A percentile compares a stretch with the other conserved stretches of the same genome.
phyloP scores from a whole-genome alignment of 1,140 invertebrate genomes.

The Odontomachus brunneus region DNA sequence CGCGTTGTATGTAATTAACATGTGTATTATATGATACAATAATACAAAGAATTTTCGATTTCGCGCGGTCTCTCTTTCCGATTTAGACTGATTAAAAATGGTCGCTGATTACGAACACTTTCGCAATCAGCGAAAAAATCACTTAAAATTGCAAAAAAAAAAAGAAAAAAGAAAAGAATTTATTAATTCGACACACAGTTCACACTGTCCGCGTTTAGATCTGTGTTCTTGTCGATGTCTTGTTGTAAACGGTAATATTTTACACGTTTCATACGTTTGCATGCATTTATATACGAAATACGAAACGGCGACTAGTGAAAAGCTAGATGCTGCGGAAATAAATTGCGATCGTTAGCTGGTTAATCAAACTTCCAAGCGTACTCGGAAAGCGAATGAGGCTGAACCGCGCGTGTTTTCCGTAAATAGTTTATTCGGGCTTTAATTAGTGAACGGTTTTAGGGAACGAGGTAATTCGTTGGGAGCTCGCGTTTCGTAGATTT shows the following conservation, averaged over 20 bases:
- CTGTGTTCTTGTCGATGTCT: background rate
- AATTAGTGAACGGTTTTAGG: slow-evolving; percentile 54
- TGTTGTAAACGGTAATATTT: background rate
- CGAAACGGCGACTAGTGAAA: slow-evolving; percentile 15
- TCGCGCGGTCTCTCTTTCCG: too few relatives aligned
- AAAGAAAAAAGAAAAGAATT: background rate
- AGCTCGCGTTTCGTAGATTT: slow-evolving; percentile 23
- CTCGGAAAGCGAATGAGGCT: slow-evolving; percentile 10
- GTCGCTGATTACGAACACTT: background rate
- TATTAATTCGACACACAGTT: background rate
- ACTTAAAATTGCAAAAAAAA: background rate
- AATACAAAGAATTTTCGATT: too few relatives aligned
- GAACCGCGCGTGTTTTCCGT: slow-evolving; percentile 16
- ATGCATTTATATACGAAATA: slow-evolving; percentile 21
- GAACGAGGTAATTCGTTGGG: slow-evolving; percentile 26
- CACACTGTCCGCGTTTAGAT: background rate
- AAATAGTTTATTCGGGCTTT: slow-evolving; percentile 45
- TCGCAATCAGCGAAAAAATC: too few relatives aligned
- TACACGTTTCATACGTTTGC: background rate
- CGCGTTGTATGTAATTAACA: too few relatives aligned
- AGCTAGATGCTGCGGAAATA: background rate
- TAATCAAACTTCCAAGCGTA: background rate
- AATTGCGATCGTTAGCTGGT: slow-evolving; percentile 31
- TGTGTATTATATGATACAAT: too few relatives aligned
- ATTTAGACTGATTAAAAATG: background rate